phyloP scores from a whole-genome alignment of 2,888 invertebrate genomes.

The Merodon equestris region DNA sequence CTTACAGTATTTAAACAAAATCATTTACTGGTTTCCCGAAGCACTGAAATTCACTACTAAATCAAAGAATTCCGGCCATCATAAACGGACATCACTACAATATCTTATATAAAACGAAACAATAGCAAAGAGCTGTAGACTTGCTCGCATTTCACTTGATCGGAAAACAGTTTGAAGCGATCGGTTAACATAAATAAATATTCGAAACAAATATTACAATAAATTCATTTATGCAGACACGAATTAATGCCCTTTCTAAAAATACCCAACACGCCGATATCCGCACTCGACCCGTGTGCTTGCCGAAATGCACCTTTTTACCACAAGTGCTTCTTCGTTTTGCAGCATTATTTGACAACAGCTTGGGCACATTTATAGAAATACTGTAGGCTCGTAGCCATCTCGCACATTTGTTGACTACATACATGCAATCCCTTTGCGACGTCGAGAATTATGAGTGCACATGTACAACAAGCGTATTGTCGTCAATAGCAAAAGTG shows the following conservation, averaged over 20 bases:
- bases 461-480: slow-evolving; percentile 11
- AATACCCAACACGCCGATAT: slow-evolving; percentile 33
- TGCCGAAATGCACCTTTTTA: neutral
- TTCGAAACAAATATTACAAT: neutral
- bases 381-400: slow-evolving; percentile 53
- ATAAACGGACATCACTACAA: no score
- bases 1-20: no score
- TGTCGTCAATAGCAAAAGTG: slow-evolving; percentile 8
- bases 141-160: no score
- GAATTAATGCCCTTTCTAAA: slow-evolving; percentile 60
- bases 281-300: slow-evolving; percentile 1
- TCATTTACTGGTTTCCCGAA: no score
- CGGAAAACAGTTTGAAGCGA: slow-evolving; percentile 6
- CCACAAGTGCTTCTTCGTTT: neutral
- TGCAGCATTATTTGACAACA: slow-evolving; percentile 72
- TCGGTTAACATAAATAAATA: slow-evolving; percentile 35
- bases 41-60: no score
- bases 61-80: no score
- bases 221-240: slow-evolving; percentile 39
- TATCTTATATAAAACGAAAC: no score
- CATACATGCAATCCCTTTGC: slow-evolving; percentile 35
- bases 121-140: no score
- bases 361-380: slow-evolving; percentile 71
- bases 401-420: slow-evolving; percentile 29
- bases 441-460: slow-evolving; percentile 15